A percentile compares a stretch with the other conserved stretches of the same genome.
These are phyloP conservation scores for Balearica regulorum DNA, from an alignment of 2,797 vertebrate species.

Conservation along the genomic window DNA sequence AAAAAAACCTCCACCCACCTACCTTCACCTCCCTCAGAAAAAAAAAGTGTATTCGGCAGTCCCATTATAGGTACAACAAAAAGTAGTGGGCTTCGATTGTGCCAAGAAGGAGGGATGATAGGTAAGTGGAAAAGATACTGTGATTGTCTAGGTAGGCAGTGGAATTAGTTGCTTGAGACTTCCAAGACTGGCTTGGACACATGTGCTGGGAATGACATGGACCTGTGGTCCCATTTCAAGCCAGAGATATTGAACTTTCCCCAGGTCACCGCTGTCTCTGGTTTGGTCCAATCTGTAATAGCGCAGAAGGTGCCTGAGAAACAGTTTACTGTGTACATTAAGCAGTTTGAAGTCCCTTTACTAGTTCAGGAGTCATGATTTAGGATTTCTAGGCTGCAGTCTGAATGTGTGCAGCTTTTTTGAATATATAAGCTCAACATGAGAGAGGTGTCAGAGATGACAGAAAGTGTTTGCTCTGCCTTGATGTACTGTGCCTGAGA, in stretches of 20 bases:
- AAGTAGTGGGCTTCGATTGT: neutral
- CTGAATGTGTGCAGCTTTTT: neutral
- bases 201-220: neutral
- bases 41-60: neutral
- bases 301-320: neutral
- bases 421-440: neutral
- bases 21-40: no score
- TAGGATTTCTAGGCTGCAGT: neutral
- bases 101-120: neutral
- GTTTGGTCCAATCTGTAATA: neutral
- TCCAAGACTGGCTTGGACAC: neutral
- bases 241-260: neutral
- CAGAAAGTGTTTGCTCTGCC: neutral
- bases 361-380: neutral
- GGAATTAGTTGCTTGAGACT: neutral
- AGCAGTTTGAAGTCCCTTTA: neutral
- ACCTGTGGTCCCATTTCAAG: neutral
- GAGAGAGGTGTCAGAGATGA: neutral
- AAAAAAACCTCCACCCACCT: rapidly evolving
- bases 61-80: neutral
- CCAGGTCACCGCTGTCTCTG: neutral
- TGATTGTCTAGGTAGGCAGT: neutral
- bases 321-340: neutral
- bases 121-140: neutral
- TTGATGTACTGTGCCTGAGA: neutral